phyloP scores from a whole-genome alignment of 92 coral and sea anemone species.

The Zoanthus gigantus region DNA sequence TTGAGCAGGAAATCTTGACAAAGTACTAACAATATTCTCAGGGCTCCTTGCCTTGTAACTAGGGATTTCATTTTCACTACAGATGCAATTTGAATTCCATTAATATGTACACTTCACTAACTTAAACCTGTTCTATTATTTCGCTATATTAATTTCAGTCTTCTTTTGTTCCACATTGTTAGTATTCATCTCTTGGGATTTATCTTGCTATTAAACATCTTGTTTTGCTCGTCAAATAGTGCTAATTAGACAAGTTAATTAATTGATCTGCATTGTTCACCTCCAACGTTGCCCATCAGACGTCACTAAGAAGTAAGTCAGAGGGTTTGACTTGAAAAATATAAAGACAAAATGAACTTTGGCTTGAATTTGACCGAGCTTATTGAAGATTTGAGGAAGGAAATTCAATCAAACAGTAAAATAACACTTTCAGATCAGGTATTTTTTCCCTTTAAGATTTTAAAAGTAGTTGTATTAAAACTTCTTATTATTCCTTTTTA shows the following conservation, averaged over 20 bases:
- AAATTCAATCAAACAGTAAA: background rate
- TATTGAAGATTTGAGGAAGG: background rate
- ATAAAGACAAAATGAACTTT: background rate
- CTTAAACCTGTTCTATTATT: background rate
- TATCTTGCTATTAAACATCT: background rate
- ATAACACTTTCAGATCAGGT: background rate
- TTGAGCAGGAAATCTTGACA: no score
- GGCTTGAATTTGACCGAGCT: background rate
- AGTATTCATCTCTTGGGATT: conserved; percentile 17
- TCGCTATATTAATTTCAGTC: conserved; percentile 1
- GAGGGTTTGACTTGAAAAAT: background rate
- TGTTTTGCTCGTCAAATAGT: conserved; percentile 17
- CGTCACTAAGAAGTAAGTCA: background rate
- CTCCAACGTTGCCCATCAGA: background rate
- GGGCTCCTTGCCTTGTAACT: background rate
- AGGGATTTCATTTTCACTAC: conserved; percentile 15
- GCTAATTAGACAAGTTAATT: background rate
- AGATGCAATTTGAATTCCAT: conserved; percentile 18
- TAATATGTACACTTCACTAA: background rate
- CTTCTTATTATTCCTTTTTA: background rate
- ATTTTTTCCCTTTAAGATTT: background rate
- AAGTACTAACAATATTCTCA: background rate
- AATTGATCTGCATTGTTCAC: conserved; percentile 4
- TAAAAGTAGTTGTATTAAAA: background rate
- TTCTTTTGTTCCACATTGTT: conserved; percentile 1